These are phyloP conservation scores for Lepus oiostolus DNA, from an alignment of 2,797 vertebrate species.

Conservation along the genomic window DNA sequence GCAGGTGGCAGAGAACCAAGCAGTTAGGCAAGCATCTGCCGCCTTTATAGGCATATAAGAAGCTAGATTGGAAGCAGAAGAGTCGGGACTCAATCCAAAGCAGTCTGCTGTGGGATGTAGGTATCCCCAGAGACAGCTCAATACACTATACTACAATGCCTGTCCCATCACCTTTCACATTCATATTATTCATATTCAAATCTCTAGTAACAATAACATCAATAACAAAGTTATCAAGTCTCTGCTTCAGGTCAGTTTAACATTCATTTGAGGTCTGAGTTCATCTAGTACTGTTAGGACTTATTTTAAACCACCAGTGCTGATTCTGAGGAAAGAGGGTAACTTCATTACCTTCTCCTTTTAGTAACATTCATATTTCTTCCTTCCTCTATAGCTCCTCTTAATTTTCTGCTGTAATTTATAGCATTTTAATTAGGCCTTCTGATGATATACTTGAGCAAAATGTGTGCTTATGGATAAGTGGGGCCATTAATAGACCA, in stretches of 20 bases:
- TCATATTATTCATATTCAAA: background rate
- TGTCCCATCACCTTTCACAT: too few relatives aligned
- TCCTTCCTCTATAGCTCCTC: constrained; percentile 70
- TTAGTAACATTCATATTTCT: constrained; percentile 77
- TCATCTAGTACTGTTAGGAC: constrained; percentile 67
- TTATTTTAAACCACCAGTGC: constrained; percentile 73
- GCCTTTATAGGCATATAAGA: too few relatives aligned
- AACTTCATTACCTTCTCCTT: constrained; percentile 81
- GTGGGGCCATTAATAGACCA: constrained; percentile 58
- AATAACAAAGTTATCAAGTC: constrained; percentile 62
- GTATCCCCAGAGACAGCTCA: too few relatives aligned
- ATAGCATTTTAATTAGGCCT: constrained; percentile 77
- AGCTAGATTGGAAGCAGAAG: too few relatives aligned
- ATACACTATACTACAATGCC: too few relatives aligned
- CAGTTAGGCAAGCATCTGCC: too few relatives aligned
- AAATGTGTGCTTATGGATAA: constrained; percentile 67
- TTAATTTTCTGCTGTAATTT: constrained; percentile 82
- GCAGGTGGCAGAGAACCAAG: too few relatives aligned
- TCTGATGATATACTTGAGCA: constrained; percentile 65
- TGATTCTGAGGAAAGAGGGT: constrained; percentile 62
- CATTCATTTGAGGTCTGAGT: constrained; percentile 69
- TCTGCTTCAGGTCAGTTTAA: constrained; percentile 71
- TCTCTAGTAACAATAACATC: constrained; percentile 43
- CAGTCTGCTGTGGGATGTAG: too few relatives aligned
- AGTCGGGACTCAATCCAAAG: too few relatives aligned